phyloP scores from a whole-genome alignment of 1,140 invertebrate species.

The Lordiphosa clarofinis region DNA sequence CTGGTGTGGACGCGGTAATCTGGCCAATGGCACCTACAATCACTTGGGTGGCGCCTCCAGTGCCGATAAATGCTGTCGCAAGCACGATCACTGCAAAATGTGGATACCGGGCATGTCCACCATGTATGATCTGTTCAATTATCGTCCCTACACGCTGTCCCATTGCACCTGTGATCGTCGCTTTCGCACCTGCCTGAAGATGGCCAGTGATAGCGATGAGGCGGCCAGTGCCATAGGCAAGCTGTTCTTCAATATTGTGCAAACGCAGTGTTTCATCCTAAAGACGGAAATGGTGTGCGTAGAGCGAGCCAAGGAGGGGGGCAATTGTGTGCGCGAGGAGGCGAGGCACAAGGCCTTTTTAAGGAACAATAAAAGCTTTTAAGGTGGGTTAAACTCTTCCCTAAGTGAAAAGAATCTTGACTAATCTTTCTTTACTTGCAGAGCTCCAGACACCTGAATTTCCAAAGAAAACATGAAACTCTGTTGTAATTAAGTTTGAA shows the following conservation, averaged over 20 bases:
- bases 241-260: conserved; percentile 95
- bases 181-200: conserved; percentile 94
- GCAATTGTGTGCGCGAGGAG: conserved; percentile 84
- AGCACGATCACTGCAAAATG: conserved; percentile 87
- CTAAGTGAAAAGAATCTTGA: too few species aligned
- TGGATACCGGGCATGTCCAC: conserved; percentile 86
- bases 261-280: conserved; percentile 94
- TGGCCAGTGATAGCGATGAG: conserved; percentile 89
- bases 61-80: conserved; percentile 90
- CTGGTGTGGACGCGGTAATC: conserved; percentile 90
- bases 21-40: conserved; percentile 83
- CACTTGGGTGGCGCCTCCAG: conserved; percentile 85
- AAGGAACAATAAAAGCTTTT: conserved; percentile 87
- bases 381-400: conserved; percentile 19
- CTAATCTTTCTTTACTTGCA: neutral
- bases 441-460: conserved; percentile 17
- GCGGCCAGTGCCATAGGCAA: conserved; percentile 94
- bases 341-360: conserved; percentile 87
- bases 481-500: conserved; percentile 45
- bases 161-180: conserved; percentile 92
- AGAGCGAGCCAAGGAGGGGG: conserved; percentile 87
- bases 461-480: conserved; percentile 11
- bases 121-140: conserved; percentile 89
- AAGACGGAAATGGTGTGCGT: conserved; percentile 88
- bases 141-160: conserved; percentile 89